Conservation (phyloP, 2,888 invertebrate genomes). For the Onthophagus sagittarius region DNA sequence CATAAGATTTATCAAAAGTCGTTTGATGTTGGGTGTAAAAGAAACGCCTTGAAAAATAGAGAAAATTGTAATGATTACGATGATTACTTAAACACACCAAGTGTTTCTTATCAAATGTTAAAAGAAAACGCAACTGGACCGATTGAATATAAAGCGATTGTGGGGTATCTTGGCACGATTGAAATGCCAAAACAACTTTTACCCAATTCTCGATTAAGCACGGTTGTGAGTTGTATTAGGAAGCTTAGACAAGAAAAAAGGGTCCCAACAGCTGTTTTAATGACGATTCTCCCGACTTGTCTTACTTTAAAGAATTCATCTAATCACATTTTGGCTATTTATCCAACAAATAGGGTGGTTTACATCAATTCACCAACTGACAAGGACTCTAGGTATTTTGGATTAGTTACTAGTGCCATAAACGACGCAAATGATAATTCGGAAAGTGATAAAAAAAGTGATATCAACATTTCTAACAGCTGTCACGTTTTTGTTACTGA, state of each 20-base stretch:
- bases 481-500: slow-evolving; percentile 96
- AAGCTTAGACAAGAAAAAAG: slow-evolving; percentile 86
- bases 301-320: slow-evolving; percentile 75
- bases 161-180: slow-evolving; percentile 93
- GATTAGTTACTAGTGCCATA: slow-evolving; percentile 82
- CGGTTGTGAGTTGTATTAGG: slow-evolving; percentile 83
- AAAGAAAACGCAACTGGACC: slow-evolving; percentile 51
- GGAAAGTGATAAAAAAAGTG: slow-evolving; percentile 40
- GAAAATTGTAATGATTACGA: slow-evolving; percentile 25
- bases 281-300: slow-evolving; percentile 78
- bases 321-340: slow-evolving; percentile 78
- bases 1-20: slow-evolving; percentile 22
- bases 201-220: slow-evolving; percentile 69
- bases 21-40: slow-evolving; percentile 7
- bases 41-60: slow-evolving; percentile 26
- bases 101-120: slow-evolving; percentile 30
- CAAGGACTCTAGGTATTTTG: slow-evolving; percentile 88
- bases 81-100: neutral
- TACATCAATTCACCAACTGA: slow-evolving; percentile 89
- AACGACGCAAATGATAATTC: slow-evolving; percentile 41
- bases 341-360: slow-evolving; percentile 79
- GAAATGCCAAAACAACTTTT: slow-evolving; percentile 87
- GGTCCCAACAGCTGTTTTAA: slow-evolving; percentile 76
- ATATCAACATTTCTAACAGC: slow-evolving; percentile 71
- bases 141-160: slow-evolving; percentile 77